Evolutionary conservation across 2,888 invertebrate species (phyloP), one percentile per base, ranked within the genome.

Genomic region (Glaucopsyche alexis): DNA sequence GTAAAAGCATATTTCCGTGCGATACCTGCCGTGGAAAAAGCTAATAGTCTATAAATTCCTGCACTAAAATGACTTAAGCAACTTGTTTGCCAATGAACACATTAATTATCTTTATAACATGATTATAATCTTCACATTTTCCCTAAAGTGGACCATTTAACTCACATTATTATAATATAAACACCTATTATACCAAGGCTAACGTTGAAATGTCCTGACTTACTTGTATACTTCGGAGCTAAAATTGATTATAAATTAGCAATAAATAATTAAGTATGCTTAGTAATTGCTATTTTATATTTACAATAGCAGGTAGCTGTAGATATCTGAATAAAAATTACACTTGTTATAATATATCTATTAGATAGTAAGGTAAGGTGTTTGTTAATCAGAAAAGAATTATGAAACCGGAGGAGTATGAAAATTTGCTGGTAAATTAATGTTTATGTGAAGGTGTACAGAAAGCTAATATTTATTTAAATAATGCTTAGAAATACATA

Each of bases 211-310:
- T 5, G 7, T 60, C 14, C 60, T 60, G 7, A 16, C 60, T 38
- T 38, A 29, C 38, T 38, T 14, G 29, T 38, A 55, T 29, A 7
- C 14, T 60, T 13, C 60, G 60, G 11, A 14, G 38, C 13, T 14
- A 38, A 60, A 60, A 60, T 60, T 60, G 60, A 60, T 7, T 60
- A 29, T 60, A 38, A 60, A 60, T 60, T 29, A 60, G 60, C 29
- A 60, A 60, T 60, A 60, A 60, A 29, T 60, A 60, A 60, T 38
- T 14, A 60, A 38, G 55, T 29, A 6, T 29, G 60, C 60, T 60
- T 60, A 60, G 60, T 13, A 60, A 60, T 60, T 60, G 29, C 60
- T 38, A 14, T 60, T 60, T 60, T 38, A 60, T 60, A 0, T 29
- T 5, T 0, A 38, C 42, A 42, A 7, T 42, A 14, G 60, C 19